Percentiles rank a stretch among this genome's conserved stretches.
These are phyloP conservation scores for Macrosiphum euphorbiae DNA, from an alignment of 2,888 invertebrate species.

Conservation along the genomic window DNA sequence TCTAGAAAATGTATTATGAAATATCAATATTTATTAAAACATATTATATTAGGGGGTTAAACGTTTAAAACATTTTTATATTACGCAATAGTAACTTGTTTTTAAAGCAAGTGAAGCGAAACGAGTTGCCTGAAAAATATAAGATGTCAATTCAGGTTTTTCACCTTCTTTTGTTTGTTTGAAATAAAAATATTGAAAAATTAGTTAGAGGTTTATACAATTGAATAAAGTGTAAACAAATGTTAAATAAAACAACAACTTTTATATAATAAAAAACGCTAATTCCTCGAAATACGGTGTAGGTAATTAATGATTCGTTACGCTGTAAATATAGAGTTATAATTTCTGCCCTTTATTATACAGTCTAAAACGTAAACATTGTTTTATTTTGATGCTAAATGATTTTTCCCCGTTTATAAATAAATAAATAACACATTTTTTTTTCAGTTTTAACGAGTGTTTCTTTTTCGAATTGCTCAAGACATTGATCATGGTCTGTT, in stretches of 20 bases:
- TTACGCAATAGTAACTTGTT: neutral
- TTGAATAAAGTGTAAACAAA: neutral
- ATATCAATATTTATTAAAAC: neutral
- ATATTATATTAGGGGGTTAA: neutral
- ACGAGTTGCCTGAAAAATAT: neutral
- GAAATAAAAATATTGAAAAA: neutral
- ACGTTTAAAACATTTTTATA: neutral
- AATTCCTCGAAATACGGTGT: neutral
- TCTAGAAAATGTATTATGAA: neutral
- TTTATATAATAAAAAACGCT: neutral
- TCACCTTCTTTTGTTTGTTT: neutral
- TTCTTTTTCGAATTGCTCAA: neutral
- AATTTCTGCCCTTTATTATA: neutral
- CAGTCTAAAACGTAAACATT: neutral
- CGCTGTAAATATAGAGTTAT: neutral
- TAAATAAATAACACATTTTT: too few species aligned
- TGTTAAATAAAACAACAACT: neutral
- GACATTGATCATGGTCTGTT: slow-evolving; percentile 17
- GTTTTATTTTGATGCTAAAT: neutral
- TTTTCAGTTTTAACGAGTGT: neutral
- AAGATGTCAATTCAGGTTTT: neutral
- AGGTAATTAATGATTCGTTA: slow-evolving; percentile 33
- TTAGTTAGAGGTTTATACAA: neutral
- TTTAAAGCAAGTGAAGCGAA: neutral
- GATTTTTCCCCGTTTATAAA: too few species aligned